Conservation (phyloP, 2,113 vertebrate genomes). For the Oreocharis arfaki region DNA sequence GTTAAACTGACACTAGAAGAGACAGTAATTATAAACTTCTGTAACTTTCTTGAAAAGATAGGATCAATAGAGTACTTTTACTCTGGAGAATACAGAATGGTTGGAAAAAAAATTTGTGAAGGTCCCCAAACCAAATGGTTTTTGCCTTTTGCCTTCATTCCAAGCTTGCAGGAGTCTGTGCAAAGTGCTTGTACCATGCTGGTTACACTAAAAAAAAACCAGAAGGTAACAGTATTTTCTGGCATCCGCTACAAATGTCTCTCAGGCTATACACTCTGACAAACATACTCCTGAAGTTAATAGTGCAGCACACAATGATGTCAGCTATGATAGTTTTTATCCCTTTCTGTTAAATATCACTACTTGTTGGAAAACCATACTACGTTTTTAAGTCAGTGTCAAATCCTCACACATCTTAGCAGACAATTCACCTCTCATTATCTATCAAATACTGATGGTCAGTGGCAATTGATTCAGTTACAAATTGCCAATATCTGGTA, state of each 20-base stretch:
- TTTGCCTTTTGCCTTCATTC: neutral
- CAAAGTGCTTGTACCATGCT: neutral
- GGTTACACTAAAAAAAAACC: neutral
- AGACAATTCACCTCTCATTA: neutral
- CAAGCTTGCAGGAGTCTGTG: neutral
- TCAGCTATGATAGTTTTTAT: neutral
- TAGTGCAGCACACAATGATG: fast-evolving
- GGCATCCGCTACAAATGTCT: neutral
- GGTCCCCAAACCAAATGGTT: neutral
- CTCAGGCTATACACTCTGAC: neutral
- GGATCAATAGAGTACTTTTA: neutral
- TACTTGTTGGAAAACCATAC: neutral
- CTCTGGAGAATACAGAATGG: neutral
- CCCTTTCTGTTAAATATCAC: neutral
- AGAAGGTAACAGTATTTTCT: neutral
- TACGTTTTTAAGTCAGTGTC: neutral
- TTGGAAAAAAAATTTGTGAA: neutral
- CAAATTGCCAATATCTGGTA: neutral
- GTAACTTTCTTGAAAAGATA: neutral
- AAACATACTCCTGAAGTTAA: neutral
- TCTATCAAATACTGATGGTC: neutral
- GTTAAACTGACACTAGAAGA: neutral
- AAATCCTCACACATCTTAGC: neutral
- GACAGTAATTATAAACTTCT: neutral
- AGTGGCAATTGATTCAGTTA: neutral